phyloP scores from a whole-genome alignment of 1,140 invertebrate genomes.

The Cydia splendana region DNA sequence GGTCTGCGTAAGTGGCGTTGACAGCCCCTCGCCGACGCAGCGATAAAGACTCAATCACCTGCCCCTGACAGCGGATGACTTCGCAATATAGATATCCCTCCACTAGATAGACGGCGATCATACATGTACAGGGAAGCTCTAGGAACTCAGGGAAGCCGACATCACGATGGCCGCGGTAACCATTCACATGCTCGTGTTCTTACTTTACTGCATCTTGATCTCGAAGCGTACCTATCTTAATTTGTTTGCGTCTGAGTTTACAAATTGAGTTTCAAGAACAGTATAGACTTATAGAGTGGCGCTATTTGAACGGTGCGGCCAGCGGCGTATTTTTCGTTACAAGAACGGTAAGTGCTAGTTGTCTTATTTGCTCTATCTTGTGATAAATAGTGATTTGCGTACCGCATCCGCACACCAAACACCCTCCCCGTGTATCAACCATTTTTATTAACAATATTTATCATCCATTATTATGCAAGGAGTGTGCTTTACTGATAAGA shows the following conservation, averaged over 20 bases:
- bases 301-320: too few relatives aligned
- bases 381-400: background rate
- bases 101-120: background rate
- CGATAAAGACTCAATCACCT: conserved; percentile 58
- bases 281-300: too few relatives aligned
- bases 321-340: too few relatives aligned
- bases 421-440: conserved; percentile 39
- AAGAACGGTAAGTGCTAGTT: background rate
- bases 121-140: background rate
- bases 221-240: too few relatives aligned
- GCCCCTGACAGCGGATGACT: conserved; percentile 50
- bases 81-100: conserved; percentile 2
- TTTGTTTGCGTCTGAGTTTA: too few relatives aligned
- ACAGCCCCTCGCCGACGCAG: conserved; percentile 27
- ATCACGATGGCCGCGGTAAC: background rate
- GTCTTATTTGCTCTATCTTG: background rate
- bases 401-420: background rate
- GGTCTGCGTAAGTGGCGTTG: conserved; percentile 12
- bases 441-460: conserved; percentile 46
- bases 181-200: too few relatives aligned
- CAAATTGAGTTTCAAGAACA: too few relatives aligned
- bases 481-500: conserved; percentile 44
- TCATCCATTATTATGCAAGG: conserved; percentile 47
- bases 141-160: background rate
- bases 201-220: too few relatives aligned